Conservation (phyloP, 2,113 vertebrate genomes). For the Ovis aries region DNA sequence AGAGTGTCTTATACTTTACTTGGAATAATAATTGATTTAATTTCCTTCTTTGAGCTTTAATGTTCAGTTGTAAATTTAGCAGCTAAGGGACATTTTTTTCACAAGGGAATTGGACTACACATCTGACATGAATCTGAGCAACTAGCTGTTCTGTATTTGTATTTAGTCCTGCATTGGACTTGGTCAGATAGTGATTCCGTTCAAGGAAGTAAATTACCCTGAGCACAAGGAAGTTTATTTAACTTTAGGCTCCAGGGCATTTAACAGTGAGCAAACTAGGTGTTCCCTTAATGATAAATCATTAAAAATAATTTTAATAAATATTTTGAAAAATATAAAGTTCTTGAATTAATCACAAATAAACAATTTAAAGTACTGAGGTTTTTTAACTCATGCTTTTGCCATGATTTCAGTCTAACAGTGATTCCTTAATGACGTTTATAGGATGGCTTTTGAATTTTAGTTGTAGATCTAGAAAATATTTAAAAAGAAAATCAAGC, state of each 20-base stretch:
- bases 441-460: neutral
- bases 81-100: neutral
- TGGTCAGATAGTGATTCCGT: neutral
- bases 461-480: neutral
- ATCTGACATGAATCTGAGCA: neutral
- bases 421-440: neutral
- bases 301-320: neutral
- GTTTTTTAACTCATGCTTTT: neutral
- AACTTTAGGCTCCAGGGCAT: neutral
- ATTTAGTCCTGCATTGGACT: neutral
- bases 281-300: neutral
- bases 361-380: neutral
- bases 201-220: neutral
- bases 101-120: neutral
- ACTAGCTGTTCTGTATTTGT: no score
- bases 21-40: neutral
- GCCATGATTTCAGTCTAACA: neutral
- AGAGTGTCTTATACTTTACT: neutral
- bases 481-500: conserved; percentile 1
- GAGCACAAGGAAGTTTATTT: neutral
- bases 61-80: neutral
- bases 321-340: conserved; percentile 16
- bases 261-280: neutral
- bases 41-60: neutral
- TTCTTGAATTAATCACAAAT: neutral